Evolutionary conservation across 2,797 vertebrate genomes (phyloP).

Genomic region (Brachyrhaphis roseni): DNA sequence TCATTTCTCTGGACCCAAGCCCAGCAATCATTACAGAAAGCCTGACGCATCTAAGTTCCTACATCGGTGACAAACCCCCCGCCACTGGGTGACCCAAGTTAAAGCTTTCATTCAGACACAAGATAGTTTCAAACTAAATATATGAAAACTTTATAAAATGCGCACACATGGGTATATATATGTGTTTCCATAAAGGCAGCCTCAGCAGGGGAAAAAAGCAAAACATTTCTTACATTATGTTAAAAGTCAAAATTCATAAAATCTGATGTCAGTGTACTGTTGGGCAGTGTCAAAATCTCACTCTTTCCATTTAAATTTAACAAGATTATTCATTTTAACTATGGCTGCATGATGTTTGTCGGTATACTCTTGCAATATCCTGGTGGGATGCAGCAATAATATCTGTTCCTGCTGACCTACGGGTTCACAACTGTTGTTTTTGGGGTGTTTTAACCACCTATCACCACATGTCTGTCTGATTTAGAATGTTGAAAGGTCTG

Average conservation of each 20-base stretch:
- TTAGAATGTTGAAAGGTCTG: too few relatives aligned
- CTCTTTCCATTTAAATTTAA: neutral
- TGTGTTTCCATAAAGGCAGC: too few relatives aligned
- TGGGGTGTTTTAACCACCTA: neutral
- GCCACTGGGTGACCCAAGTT: neutral
- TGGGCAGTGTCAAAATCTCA: neutral
- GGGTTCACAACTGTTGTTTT: neutral
- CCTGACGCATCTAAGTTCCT: neutral
- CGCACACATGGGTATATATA: too few relatives aligned
- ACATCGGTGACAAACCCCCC: neutral
- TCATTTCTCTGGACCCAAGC: neutral
- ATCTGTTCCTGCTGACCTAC: neutral
- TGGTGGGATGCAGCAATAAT: neutral
- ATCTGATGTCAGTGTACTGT: too few relatives aligned
- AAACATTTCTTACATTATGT: too few relatives aligned
- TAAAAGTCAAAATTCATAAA: too few relatives aligned
- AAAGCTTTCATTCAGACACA: too few relatives aligned
- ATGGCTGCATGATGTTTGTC: neutral
- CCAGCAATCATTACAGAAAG: neutral
- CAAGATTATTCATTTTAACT: neutral
- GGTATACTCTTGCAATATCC: neutral
- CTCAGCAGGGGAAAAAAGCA: too few relatives aligned
- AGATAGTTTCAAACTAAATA: too few relatives aligned
- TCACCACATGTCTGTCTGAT: neutral
- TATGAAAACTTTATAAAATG: too few relatives aligned